Base-by-base conservation (phyloP, 2,113 vertebrate species). In the Leptocoma aspasia region DNA sequence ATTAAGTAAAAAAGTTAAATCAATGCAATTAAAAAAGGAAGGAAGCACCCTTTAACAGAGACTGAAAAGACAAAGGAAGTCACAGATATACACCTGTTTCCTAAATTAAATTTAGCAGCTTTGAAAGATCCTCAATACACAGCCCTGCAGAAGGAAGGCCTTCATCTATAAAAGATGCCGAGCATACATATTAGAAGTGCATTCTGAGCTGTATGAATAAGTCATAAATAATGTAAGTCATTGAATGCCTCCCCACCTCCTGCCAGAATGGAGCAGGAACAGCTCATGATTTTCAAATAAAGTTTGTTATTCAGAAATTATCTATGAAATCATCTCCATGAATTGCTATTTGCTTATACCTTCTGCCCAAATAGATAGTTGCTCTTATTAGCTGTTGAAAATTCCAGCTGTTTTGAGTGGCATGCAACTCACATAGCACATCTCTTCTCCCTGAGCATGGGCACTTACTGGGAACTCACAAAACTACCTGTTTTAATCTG, bases 221-320 rank as follows among this genome's bases (percentile, higher is more conserved):
- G 52, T 82, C 39, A 86, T 92, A 92, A 90, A 84, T 90, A 66
- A 90, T 60, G 27, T 21, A 90, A 73, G 60, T 68, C 72, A 75
- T 23, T 85, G 59, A 95, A 90, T 90, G 84, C 57, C 31, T 79
- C 64, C 66, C 68, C 52, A 83, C 69, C 73, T 89, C 39, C 83
- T 92, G 23, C 41, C 59, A 80, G 68, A 95, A 91, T 6, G 8
- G 39, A 82, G 27, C 35, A 95, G 45, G 53, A 88, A 30, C 19
- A 90, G 54, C 52, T 88, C 52, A 66, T 47, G 82, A 88, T 85
- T 93, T 97, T 92, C 79, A 93, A 82, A 87, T 79, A 90, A 50
- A 81, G 63, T 75, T 81, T 87, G 76, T 88, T 92, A 89, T 93
- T 91, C 75, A 94, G 60, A 82, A 95, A 77, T 94, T 90, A 95